Evolutionary conservation across 2,888 invertebrate species (phyloP).

Genomic region (Ornithoptera alexandrae): DNA sequence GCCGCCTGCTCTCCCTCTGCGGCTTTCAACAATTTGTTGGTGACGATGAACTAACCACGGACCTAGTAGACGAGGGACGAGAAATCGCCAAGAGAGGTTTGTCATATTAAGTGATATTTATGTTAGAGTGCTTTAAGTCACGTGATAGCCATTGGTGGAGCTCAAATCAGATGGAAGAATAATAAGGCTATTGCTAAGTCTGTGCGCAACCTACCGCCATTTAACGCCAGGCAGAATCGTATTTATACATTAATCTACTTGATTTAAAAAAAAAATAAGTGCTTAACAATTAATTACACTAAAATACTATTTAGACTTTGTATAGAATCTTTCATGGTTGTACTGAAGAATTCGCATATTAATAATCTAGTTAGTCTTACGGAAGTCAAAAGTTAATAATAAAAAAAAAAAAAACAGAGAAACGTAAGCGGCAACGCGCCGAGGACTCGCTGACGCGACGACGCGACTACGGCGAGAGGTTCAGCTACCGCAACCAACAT

Average conservation of each 20-base stretch:
- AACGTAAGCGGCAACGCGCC: conserved; percentile 87
- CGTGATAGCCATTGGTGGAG: neutral
- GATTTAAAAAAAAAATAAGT: too few relatives aligned
- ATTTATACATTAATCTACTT: too few relatives aligned
- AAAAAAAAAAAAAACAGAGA: conserved; percentile 76
- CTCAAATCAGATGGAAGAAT: too few relatives aligned
- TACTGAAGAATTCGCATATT: too few relatives aligned
- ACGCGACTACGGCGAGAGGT: conserved; percentile 85
- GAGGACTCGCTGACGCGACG: conserved; percentile 89
- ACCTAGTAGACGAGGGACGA: conserved; percentile 95
- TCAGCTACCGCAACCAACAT: conserved; percentile 64
- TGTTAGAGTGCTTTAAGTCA: neutral
- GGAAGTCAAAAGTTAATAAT: neutral
- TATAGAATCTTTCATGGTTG: too few relatives aligned
- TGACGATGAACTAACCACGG: conserved; percentile 95
- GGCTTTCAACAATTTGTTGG: conserved; percentile 99
- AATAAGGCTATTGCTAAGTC: too few relatives aligned
- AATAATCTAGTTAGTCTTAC: too few relatives aligned
- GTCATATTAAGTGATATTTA: conserved; percentile 13
- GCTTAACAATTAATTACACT: too few relatives aligned
- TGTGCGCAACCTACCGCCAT: too few relatives aligned
- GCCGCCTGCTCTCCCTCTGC: conserved; percentile 91
- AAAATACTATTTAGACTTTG: too few relatives aligned
- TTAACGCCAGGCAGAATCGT: too few relatives aligned
- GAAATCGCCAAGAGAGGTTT: conserved; percentile 93